Evolutionary conservation across 2,113 vertebrate genomes (phyloP), one percentile per base, ranked within the genome.

Genomic region (Astatotilapia flaviijosephi): DNA sequence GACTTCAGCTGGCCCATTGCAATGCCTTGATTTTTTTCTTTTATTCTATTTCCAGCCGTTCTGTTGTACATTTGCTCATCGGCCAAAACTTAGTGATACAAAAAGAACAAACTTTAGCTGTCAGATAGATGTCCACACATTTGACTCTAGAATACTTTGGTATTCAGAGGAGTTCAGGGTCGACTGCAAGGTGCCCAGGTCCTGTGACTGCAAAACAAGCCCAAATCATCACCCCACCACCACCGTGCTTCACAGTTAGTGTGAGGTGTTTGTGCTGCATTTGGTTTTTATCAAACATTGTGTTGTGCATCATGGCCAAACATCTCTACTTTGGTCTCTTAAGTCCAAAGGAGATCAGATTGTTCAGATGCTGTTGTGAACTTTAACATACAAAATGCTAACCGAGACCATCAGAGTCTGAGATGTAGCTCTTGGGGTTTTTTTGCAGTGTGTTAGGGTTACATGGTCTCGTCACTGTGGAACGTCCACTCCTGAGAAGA

Each of bases 101-200:
- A 37, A 65, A 65, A 65, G 60, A 65, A 7, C 17, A 65, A 65
- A 7, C 60, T 65, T 65, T 65, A 65, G 68, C 40, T 73, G 21
- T 5, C 19, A 8, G 19, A 8, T 37, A 65, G 60, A 68, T 21
- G 11, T 21, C 1, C 3, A 8, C 33, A 0, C 60, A 68, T 68
- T 68, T 68, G 19, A 37, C 33, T 68, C 19, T 21, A 68, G 19
- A 68, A 21, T 21, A 68, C 33, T 37, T 68, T 68, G 19, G 60
- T 68, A 37, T 8, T 37, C 4, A 68, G 60, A 65, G 60, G 60
- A 65, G 31, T 65, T 65, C 9, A 33, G 0, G 28, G 58, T 65
- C 0, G 3, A 65, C 17, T 37, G 60, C 33, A 0, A 65, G 33
- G 60, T 37, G 19, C 60, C 60, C 60, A 37, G 60, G 17, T 12